Evolutionary conservation across 2,888 invertebrate genomes (phyloP).

Genomic region (Actias luna): DNA sequence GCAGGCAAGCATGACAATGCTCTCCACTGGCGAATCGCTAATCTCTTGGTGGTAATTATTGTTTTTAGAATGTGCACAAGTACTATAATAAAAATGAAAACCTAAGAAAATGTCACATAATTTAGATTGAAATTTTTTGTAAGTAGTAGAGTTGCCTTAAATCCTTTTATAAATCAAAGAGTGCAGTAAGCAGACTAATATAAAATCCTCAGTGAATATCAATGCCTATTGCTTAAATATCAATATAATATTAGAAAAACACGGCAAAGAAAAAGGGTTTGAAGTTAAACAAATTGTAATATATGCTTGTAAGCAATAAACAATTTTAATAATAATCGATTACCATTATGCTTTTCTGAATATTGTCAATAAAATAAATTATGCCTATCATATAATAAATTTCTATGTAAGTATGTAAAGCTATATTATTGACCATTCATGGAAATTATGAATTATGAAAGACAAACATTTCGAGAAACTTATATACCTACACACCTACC

Average conservation of each 20-base stretch:
- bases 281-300: conserved; percentile 51
- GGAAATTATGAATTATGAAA: too few species aligned
- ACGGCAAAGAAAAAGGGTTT: conserved; percentile 38
- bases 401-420: too few species aligned
- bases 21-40: too few species aligned
- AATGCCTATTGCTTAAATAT: conserved; percentile 79
- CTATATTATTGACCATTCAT: too few species aligned
- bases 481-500: too few species aligned
- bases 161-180: conserved; percentile 73
- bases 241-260: conserved; percentile 58
- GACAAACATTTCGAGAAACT: too few species aligned
- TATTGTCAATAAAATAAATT: not conserved
- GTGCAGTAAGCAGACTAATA: conserved; percentile 68
- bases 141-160: conserved; percentile 61
- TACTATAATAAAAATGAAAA: too few species aligned
- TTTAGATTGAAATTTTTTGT: conserved; percentile 57
- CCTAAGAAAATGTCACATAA: conserved; percentile 41
- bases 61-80: too few species aligned
- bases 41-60: too few species aligned
- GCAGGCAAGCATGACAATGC: too few species aligned
- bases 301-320: conserved; percentile 57
- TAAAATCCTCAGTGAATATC: conserved; percentile 76
- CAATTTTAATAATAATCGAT: conserved; percentile 24
- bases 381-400: not conserved
- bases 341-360: not conserved